phyloP scores from a whole-genome alignment of 2,888 invertebrate genomes.

The Meliscaeva auricollis region DNA sequence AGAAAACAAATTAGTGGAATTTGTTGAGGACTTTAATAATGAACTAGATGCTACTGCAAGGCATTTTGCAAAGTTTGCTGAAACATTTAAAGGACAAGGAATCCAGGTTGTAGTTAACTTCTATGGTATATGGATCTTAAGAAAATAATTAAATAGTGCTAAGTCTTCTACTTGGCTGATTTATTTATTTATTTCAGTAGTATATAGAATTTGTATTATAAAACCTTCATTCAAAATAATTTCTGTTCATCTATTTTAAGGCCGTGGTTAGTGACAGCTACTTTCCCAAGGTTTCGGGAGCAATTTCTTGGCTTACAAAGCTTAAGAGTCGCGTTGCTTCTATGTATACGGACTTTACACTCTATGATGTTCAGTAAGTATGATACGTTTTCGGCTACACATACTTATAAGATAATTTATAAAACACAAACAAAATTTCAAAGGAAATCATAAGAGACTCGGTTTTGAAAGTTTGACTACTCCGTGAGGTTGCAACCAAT shows the following conservation, averaged over 20 bases:
- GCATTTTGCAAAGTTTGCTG: conserved; percentile 86
- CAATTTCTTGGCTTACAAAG: conserved; percentile 90
- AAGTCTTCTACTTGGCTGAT: too few relatives aligned
- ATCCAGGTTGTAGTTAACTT: conserved; percentile 77
- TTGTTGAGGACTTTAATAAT: conserved; percentile 88
- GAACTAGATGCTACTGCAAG: conserved; percentile 89
- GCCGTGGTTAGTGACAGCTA: conserved; percentile 87
- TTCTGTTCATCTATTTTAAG: conserved; percentile 77
- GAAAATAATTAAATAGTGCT: too few relatives aligned
- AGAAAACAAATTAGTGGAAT: conserved; percentile 87
- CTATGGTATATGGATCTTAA: too few relatives aligned
- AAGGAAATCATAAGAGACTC: too few relatives aligned
- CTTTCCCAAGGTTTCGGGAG: conserved; percentile 91
- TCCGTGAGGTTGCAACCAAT: too few relatives aligned
- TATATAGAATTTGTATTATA: neutral
- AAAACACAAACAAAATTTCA: too few relatives aligned
- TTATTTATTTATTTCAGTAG: too few relatives aligned
- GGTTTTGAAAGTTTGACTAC: too few relatives aligned
- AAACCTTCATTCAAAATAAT: neutral
- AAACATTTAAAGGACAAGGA: conserved; percentile 78
- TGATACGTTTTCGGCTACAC: too few relatives aligned
- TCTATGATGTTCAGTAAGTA: conserved; percentile 88
- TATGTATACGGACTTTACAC: conserved; percentile 87
- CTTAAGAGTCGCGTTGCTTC: conserved; percentile 86
- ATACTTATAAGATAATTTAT: too few relatives aligned